Evolutionary conservation across 2,113 vertebrate species (phyloP).

Genomic region (Cyrtonyx montezumae): DNA sequence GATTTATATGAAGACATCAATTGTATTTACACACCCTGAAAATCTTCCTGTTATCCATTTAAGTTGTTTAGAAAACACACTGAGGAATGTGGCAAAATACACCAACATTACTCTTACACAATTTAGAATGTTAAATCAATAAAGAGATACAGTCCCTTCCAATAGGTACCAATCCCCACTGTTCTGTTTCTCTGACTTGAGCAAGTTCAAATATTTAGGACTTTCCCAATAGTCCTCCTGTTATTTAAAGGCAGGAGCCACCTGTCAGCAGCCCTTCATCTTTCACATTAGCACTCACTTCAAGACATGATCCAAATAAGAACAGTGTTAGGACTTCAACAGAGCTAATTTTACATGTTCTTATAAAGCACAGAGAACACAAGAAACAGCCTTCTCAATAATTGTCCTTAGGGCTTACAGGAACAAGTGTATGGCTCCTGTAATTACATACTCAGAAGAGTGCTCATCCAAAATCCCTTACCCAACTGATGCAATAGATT

Average conservation of each 20-base stretch:
- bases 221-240: not conserved
- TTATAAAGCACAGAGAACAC: not conserved
- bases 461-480: not conserved
- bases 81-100: not conserved
- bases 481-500: not conserved
- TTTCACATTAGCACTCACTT: not conserved
- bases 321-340: not conserved
- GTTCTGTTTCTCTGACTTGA: not conserved
- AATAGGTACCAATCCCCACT: not conserved
- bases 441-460: not conserved
- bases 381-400: not conserved
- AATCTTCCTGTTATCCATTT: not conserved
- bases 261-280: not conserved
- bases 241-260: accelerated
- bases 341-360: not conserved
- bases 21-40: not conserved
- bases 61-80: not conserved
- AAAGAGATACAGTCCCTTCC: not conserved
- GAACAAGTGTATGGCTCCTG: not conserved
- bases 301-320: not conserved
- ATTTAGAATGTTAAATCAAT: not conserved
- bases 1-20: not conserved
- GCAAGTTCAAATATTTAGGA: not conserved
- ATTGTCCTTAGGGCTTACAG: not conserved
- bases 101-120: not conserved